Evolutionary conservation across 64 coral and sea anemone species (phyloP).

Genomic region (Trachythela sp.): DNA sequence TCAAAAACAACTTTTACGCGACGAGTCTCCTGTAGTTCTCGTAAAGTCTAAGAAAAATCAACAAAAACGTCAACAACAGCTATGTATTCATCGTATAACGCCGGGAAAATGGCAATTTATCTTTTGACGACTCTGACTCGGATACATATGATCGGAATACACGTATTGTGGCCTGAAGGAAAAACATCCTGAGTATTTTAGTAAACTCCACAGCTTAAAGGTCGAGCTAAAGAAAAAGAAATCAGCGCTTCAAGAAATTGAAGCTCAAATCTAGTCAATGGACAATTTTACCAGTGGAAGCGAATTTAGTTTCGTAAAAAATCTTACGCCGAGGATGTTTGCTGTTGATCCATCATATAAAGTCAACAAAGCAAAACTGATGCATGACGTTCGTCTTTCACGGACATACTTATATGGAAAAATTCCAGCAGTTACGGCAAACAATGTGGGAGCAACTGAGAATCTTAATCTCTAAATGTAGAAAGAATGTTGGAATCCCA

Average conservation of each 20-base stretch:
- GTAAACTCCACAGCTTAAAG: slow-evolving; percentile 24
- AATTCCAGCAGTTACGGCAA: slow-evolving; percentile 9
- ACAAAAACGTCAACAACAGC: too few species aligned
- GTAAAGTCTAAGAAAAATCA: too few species aligned
- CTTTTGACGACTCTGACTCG: too few species aligned
- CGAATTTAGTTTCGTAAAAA: background rate
- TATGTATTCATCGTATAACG: background rate
- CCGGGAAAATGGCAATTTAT: too few species aligned
- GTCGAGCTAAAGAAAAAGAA: slow-evolving; percentile 23
- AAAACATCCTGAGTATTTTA: slow-evolving; percentile 50
- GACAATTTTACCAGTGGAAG: slow-evolving; percentile 24
- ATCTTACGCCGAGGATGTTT: background rate
- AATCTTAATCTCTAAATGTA: background rate
- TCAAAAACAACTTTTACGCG: too few species aligned
- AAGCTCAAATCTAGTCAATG: slow-evolving; percentile 31
- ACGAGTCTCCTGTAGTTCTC: too few species aligned
- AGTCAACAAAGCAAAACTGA: slow-evolving; percentile 20
- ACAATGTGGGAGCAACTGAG: background rate
- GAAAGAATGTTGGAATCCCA: too few species aligned
- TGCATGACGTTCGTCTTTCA: slow-evolving; percentile 45
- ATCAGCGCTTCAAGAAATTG: too few species aligned
- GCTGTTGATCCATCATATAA: background rate
- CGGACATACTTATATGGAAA: slow-evolving; percentile 40
- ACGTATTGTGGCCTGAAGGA: slow-evolving; percentile 61
- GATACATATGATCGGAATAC: too few species aligned